A percentile compares a stretch with the other conserved stretches of the same genome.
These are phyloP conservation scores for Dasysyrphus tricinctus DNA, from an alignment of 2,888 invertebrate species.

Conservation along the genomic window DNA sequence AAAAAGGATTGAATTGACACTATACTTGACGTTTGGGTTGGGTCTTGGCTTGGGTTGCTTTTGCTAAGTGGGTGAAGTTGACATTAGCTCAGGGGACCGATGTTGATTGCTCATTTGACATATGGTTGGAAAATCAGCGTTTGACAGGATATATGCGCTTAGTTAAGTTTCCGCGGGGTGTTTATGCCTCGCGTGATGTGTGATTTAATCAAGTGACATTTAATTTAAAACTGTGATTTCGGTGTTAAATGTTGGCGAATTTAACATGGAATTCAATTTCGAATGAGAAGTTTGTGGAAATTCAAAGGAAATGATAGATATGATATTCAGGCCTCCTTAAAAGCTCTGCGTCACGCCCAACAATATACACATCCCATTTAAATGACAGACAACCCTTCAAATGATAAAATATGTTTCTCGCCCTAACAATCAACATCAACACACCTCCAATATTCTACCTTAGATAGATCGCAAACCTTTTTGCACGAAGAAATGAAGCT, in stretches of 20 bases:
- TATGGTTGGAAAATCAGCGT: conserved; percentile 8
- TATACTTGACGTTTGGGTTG: conserved; percentile 23
- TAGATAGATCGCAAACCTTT: conserved; percentile 30
- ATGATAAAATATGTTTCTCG: conserved; percentile 30
- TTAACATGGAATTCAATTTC: neutral
- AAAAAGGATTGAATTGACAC: conserved; percentile 56
- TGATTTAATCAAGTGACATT: conserved; percentile 35
- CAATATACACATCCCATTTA: conserved; percentile 18
- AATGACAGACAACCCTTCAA: conserved; percentile 42
- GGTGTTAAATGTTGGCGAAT: neutral
- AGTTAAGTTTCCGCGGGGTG: conserved; percentile 47
- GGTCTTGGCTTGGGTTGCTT: no score
- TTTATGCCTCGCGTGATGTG: neutral
- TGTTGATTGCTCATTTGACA: conserved; percentile 67
- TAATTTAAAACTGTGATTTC: conserved; percentile 44
- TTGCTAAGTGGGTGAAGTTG: neutral
- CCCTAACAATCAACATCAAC: conserved; percentile 26
- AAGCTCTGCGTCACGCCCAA: conserved; percentile 37
- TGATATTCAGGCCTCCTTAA: neutral
- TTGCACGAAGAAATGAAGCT: neutral
- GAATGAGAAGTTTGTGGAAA: neutral
- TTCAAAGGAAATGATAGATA: neutral
- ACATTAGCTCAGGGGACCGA: conserved; percentile 42
- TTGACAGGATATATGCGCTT: conserved; percentile 32
- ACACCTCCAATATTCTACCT: conserved; percentile 25